These are phyloP conservation scores for Bombylius discolor DNA, from an alignment of 2,888 invertebrate species.

Conservation along the genomic window DNA sequence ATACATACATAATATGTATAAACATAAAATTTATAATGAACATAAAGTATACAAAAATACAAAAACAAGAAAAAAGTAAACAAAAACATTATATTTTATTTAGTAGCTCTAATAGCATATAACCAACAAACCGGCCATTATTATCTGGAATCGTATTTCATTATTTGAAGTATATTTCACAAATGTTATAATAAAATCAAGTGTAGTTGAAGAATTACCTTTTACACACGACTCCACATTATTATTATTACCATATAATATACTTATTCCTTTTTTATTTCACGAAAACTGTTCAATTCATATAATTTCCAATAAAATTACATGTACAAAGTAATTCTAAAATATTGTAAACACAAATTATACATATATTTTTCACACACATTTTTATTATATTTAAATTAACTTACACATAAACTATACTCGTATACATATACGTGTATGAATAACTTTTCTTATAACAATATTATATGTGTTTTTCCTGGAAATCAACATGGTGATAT, in stretches of 20 bases:
- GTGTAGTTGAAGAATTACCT: no score
- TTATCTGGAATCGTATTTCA: conserved; percentile 14
- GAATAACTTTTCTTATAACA: background rate
- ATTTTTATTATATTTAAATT: background rate
- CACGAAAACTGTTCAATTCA: no score
- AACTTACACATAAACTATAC: background rate
- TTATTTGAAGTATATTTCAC: no score
- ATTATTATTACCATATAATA: no score
- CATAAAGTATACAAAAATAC: background rate
- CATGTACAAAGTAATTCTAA: no score
- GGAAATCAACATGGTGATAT: background rate
- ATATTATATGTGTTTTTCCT: background rate
- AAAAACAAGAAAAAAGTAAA: no score
- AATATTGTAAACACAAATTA: background rate
- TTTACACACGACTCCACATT: no score
- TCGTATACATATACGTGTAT: background rate
- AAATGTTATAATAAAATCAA: no score
- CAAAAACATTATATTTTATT: no score
- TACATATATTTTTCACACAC: background rate
- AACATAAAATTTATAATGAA: background rate
- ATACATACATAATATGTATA: background rate
- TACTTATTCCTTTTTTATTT: no score
- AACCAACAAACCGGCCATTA: conserved; percentile 10
- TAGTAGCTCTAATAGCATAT: background rate
- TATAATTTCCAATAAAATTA: no score